These are phyloP conservation scores for Microcebus murinus DNA, from an alignment of 2,113 vertebrate species.

Conservation along the genomic window DNA sequence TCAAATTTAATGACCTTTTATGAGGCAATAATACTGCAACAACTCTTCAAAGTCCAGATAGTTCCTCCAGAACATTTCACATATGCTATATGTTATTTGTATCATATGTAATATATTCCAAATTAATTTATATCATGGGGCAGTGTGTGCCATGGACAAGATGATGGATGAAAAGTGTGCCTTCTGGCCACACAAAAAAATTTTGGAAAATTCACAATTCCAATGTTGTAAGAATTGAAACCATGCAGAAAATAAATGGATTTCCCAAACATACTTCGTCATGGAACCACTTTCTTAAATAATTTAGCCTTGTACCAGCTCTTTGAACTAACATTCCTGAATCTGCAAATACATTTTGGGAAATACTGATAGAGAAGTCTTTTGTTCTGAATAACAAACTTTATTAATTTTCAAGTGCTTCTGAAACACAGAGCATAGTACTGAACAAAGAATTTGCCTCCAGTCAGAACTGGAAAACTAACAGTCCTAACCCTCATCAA, in stretches of 20 bases:
- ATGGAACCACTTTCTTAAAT: background rate
- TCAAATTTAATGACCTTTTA: background rate
- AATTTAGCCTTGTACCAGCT: background rate
- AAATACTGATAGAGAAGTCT: background rate
- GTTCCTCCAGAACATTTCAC: background rate
- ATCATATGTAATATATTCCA: background rate
- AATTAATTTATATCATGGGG: background rate
- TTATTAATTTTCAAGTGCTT: constrained; percentile 19
- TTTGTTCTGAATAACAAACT: background rate
- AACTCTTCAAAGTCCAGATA: background rate
- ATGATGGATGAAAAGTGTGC: background rate
- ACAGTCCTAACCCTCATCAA: background rate
- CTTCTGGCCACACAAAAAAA: background rate
- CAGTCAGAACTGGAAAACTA: background rate
- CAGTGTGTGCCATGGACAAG: background rate
- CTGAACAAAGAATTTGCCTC: background rate
- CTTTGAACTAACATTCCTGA: background rate
- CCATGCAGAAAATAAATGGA: background rate
- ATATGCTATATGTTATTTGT: background rate
- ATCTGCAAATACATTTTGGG: constrained; percentile 50
- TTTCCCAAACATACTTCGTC: background rate
- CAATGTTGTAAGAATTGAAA: background rate
- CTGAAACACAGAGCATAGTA: background rate
- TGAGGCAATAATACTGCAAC: background rate
- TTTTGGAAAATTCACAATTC: background rate